Evolutionary conservation across 30 jellyfish, hydroid and myxozoan species (phyloP).

Genomic region (Aurelia sp.): DNA sequence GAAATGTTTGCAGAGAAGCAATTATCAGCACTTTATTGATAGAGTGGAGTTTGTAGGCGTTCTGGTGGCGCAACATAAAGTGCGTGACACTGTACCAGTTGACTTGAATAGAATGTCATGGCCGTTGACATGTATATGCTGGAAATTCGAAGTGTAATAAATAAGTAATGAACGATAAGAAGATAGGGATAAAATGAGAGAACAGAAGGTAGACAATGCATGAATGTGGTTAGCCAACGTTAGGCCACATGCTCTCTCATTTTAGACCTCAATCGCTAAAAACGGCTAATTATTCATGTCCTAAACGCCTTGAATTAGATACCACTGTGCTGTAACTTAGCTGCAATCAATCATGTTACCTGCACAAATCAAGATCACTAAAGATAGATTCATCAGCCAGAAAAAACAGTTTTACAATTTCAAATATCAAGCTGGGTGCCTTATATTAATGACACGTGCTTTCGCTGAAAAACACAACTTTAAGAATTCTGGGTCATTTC

Average conservation of each 20-base stretch:
- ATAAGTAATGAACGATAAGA: constrained; percentile 37
- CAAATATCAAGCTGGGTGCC: too few species aligned
- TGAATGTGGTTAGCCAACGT: constrained; percentile 51
- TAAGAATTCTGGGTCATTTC: too few species aligned
- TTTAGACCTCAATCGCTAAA: constrained; percentile 21
- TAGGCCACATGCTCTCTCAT: constrained; percentile 46
- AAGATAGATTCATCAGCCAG: too few species aligned
- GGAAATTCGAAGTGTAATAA: constrained; percentile 17
- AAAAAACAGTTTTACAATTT: too few species aligned
- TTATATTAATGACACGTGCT: too few species aligned
- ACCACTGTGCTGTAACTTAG: constrained; percentile 21
- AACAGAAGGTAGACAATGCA: constrained; percentile 67
- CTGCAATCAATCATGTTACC: not conserved
- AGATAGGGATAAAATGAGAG: constrained; percentile 44
- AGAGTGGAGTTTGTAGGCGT: not conserved
- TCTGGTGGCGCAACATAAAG: constrained; percentile 38
- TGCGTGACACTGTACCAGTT: constrained; percentile 20
- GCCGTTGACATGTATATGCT: constrained; percentile 38
- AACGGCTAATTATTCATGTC: constrained; percentile 16
- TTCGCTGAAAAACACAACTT: too few species aligned
- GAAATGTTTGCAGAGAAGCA: too few species aligned
- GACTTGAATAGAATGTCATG: constrained; percentile 46
- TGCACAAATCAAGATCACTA: not conserved
- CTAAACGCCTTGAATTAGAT: constrained; percentile 35
- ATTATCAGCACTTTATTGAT: too few species aligned